phyloP scores from a whole-genome alignment of 2,888 invertebrate genomes.

The Ypsolopha sequella region DNA sequence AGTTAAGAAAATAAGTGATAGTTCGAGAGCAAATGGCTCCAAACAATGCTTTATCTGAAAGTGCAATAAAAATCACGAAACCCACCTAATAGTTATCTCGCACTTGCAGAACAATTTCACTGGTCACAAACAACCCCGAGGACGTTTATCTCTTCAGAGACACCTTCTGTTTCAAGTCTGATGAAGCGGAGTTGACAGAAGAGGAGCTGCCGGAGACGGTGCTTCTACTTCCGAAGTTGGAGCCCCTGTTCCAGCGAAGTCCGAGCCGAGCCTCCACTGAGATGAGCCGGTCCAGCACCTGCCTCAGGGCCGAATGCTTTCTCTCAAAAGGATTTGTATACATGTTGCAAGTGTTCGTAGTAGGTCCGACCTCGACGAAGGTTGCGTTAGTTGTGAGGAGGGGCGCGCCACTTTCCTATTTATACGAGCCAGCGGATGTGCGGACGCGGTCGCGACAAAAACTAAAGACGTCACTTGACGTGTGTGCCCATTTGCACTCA shows the following conservation, averaged over 20 bases:
- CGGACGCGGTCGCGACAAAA: conserved; percentile 25
- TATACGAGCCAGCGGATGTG: conserved; percentile 25
- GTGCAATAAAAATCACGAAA: too few relatives aligned
- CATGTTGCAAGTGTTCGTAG: conserved; percentile 43
- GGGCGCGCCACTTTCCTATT: conserved; percentile 22
- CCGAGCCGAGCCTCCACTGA: conserved; percentile 55
- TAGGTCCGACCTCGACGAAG: background rate
- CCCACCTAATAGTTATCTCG: too few relatives aligned
- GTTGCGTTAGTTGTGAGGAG: background rate
- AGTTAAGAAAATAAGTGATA: too few relatives aligned
- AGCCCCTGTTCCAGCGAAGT: conserved; percentile 41
- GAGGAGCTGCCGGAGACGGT: conserved; percentile 33
- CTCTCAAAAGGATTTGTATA: conserved; percentile 79
- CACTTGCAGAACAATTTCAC: conserved; percentile 22
- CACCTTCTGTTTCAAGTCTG: conserved; percentile 19
- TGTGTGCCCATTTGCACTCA: conserved; percentile 8
- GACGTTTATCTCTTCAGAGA: conserved; percentile 43
- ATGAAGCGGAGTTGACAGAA: conserved; percentile 39
- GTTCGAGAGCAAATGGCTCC: too few relatives aligned
- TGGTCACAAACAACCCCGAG: conserved; percentile 31
- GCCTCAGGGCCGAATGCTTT: conserved; percentile 76
- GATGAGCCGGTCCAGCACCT: conserved; percentile 74
- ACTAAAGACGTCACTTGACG: conserved; percentile 19
- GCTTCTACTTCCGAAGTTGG: conserved; percentile 29
- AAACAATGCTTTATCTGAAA: too few relatives aligned